These are phyloP conservation scores for Carpatolechia fugitivella DNA, from an alignment of 2,888 invertebrate species.

Conservation along the genomic window DNA sequence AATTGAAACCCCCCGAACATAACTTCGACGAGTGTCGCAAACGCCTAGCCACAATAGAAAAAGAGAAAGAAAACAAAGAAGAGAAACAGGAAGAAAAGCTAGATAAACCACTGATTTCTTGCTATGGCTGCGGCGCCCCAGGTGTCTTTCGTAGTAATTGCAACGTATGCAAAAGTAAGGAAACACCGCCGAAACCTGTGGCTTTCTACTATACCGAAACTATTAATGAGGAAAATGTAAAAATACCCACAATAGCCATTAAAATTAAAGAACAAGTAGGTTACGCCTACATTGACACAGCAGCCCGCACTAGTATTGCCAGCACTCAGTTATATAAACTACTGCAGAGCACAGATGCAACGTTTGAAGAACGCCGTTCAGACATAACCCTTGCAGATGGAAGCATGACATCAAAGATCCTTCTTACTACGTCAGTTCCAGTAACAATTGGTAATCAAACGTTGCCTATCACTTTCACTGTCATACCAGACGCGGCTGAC, in stretches of 20 bases:
- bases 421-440: too few relatives aligned
- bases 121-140: constrained; percentile 28
- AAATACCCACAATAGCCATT: constrained; percentile 23
- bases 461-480: too few relatives aligned
- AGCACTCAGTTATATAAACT: constrained; percentile 13
- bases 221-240: constrained; percentile 5
- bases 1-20: not conserved
- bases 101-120: constrained; percentile 14
- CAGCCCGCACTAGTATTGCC: constrained; percentile 27
- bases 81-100: not conserved
- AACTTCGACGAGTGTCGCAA: not conserved
- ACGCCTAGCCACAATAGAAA: not conserved
- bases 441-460: too few relatives aligned
- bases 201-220: constrained; percentile 11
- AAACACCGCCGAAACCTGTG: constrained; percentile 15
- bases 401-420: too few relatives aligned
- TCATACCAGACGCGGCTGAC: too few relatives aligned
- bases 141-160: constrained; percentile 24
- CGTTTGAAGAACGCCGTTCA: not conserved
- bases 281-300: constrained; percentile 23
- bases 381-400: too few relatives aligned
- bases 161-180: constrained; percentile 16
- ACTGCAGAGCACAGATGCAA: constrained; percentile 3
- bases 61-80: not conserved
- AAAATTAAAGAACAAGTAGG: constrained; percentile 14